These are phyloP conservation scores for Perccottus glenii DNA, from an alignment of 2,113 vertebrate genomes.

Conservation along the genomic window DNA sequence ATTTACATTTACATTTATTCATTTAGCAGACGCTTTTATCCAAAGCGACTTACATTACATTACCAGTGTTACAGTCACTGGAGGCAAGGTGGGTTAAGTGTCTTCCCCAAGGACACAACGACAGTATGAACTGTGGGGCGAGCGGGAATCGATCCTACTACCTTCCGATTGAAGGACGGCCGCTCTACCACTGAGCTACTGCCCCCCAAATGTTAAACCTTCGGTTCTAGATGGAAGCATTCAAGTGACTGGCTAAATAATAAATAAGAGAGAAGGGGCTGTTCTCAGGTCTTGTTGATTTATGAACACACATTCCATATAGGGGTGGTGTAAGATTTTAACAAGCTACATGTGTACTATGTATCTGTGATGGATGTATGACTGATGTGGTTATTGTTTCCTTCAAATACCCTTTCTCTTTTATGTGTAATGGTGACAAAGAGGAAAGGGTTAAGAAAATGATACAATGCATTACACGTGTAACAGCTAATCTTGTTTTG, in stretches of 20 bases:
- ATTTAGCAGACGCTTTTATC: no score
- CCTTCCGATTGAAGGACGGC: no score
- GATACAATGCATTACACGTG: conserved; percentile 24
- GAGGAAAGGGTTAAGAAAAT: conserved; percentile 28
- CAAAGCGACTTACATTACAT: no score
- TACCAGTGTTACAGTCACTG: no score
- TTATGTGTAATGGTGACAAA: conserved; percentile 37
- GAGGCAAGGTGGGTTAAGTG: no score
- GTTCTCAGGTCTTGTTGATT: conserved; percentile 43
- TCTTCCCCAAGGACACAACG: no score
- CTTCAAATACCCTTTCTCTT: conserved; percentile 25
- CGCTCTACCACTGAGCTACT: no score
- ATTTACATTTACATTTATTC: conserved; percentile 19
- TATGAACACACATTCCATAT: conserved; percentile 59
- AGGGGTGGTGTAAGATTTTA: conserved; percentile 33
- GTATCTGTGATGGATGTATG: conserved; percentile 44
- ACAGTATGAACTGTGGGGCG: no score
- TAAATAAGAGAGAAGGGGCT: conserved; percentile 20
- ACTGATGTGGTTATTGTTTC: conserved; percentile 34
- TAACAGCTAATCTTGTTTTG: conserved; percentile 21
- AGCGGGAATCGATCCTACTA: no score
- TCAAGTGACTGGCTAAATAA: conserved; percentile 31
- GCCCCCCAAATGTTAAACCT: no score
- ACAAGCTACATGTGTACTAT: conserved; percentile 33
- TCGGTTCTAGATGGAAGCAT: conserved; percentile 42